phyloP scores from a whole-genome alignment of 2,797 vertebrate species.

The Thunnus albacares region DNA sequence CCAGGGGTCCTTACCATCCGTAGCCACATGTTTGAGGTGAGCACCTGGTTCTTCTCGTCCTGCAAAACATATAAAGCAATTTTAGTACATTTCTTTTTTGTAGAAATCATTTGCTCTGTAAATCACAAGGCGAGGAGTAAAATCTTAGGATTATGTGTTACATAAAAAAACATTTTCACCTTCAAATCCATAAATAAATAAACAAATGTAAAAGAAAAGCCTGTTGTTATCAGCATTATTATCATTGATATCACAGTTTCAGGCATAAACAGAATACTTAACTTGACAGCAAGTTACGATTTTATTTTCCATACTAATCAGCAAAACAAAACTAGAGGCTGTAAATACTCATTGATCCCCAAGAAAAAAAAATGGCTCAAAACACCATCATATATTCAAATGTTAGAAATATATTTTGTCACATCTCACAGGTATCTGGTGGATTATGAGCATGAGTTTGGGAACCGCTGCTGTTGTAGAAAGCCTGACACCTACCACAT shows the following conservation, averaged over 20 bases:
- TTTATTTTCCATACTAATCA: slow-evolving; percentile 21
- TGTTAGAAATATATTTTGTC: background rate
- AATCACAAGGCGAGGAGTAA: background rate
- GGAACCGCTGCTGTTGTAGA: background rate
- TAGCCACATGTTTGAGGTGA: slow-evolving; percentile 89
- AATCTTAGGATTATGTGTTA: background rate
- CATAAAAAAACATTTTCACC: background rate
- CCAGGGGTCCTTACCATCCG: slow-evolving; percentile 84
- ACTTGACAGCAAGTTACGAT: background rate
- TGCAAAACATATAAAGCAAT: slow-evolving; percentile 62
- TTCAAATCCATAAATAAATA: background rate
- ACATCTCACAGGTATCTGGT: background rate
- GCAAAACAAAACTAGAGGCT: background rate
- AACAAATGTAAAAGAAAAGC: background rate
- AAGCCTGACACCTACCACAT: slow-evolving; percentile 90
- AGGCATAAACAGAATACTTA: background rate
- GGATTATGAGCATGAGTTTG: background rate
- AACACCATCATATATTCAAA: background rate
- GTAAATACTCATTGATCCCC: background rate
- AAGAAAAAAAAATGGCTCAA: background rate
- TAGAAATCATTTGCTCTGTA: background rate
- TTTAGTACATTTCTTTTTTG: background rate
- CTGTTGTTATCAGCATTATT: background rate
- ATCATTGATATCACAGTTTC: background rate
- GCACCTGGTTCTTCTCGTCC: slow-evolving; percentile 90